These are phyloP conservation scores for Drosophila simulans DNA, from an alignment of 1,140 invertebrate genomes.

Conservation along the genomic window DNA sequence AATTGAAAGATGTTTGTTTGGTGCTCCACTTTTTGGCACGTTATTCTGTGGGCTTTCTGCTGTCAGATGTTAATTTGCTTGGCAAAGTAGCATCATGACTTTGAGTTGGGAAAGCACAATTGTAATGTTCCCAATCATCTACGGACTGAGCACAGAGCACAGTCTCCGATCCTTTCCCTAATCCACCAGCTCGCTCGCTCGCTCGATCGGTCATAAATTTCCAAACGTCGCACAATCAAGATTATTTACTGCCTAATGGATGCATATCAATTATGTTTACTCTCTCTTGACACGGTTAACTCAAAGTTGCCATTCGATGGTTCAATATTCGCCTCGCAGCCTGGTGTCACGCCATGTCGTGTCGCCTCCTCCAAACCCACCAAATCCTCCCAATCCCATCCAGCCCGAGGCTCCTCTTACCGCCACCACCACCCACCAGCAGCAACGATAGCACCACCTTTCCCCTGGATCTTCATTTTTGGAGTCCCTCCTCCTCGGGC, in stretches of 20 bases:
- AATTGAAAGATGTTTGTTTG: constrained; percentile 6
- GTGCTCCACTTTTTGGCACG: neutral
- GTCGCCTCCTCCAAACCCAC: neutral
- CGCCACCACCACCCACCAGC: no score
- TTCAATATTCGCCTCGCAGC: constrained; percentile 35
- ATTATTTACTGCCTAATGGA: constrained; percentile 43
- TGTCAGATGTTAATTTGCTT: neutral
- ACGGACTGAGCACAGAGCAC: no score
- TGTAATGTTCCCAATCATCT: no score
- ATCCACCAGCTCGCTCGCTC: neutral
- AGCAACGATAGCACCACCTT: neutral
- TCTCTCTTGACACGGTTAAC: constrained; percentile 46
- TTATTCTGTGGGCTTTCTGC: neutral
- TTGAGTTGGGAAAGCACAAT: no score
- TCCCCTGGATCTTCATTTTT: constrained; percentile 1
- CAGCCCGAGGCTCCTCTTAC: no score
- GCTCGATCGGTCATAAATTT: constrained; percentile 7
- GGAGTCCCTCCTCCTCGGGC: constrained; percentile 15
- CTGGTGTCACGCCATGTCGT: constrained; percentile 46
- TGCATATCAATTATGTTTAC: constrained; percentile 52
- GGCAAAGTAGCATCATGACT: neutral
- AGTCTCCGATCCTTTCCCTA: neutral
- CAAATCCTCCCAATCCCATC: no score
- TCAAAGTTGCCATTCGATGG: constrained; percentile 31
- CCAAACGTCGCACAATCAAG: constrained; percentile 30